Percentiles rank a stretch among this genome's conserved stretches.
Evolutionary conservation across 2,113 vertebrate genomes (phyloP).

Genomic region (Megaptera novaeangliae): DNA sequence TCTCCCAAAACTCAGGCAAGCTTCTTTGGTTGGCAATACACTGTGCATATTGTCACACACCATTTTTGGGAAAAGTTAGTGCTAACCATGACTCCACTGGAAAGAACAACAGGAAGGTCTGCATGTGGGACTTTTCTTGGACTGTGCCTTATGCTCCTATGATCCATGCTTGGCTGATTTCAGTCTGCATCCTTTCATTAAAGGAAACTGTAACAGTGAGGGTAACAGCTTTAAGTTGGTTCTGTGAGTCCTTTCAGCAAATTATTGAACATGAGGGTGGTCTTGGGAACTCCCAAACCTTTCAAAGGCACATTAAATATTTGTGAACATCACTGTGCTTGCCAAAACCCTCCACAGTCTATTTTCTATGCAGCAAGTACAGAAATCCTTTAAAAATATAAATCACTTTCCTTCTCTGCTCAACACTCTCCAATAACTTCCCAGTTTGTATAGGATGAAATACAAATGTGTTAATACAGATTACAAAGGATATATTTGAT

Average conservation of each 20-base stretch:
- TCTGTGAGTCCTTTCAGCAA: neutral
- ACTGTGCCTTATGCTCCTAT: neutral
- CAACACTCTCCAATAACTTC: neutral
- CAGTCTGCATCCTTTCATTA: neutral
- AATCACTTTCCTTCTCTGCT: neutral
- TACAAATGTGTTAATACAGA: neutral
- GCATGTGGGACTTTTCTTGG: neutral
- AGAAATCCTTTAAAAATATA: neutral
- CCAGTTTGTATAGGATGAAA: neutral
- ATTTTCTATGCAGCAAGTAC: neutral
- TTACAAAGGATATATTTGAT: neutral
- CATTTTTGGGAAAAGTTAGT: neutral
- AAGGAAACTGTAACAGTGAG: neutral
- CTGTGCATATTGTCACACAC: neutral
- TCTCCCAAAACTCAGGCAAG: neutral
- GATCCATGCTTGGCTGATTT: neutral
- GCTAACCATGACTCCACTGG: rapidly evolving
- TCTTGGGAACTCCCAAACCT: neutral
- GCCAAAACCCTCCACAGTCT: neutral
- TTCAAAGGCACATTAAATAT: neutral
- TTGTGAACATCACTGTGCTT: neutral
- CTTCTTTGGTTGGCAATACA: neutral
- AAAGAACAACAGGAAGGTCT: neutral
- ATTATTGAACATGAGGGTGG: neutral
- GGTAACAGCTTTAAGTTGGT: neutral